phyloP scores from a whole-genome alignment of 2,888 invertebrate species.

The Cremastinae sp. region DNA sequence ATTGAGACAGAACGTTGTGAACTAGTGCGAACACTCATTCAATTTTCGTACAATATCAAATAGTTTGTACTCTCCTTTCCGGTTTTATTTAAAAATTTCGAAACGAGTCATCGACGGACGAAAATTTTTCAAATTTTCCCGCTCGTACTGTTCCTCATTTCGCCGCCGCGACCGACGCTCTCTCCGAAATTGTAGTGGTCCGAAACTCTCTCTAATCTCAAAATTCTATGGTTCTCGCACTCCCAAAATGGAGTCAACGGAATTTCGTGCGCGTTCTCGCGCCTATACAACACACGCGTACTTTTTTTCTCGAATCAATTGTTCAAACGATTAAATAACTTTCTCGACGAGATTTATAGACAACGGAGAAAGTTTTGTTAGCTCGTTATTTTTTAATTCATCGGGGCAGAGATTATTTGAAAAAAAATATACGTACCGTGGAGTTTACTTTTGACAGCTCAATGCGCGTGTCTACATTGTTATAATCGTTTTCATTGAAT shows the following conservation, averaged over 20 bases:
- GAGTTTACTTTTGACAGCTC: no score
- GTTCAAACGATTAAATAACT: conserved; percentile 17
- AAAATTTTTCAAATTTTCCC: no score
- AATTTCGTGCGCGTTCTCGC: conserved; percentile 48
- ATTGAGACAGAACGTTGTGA: no score
- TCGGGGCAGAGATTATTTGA: neutral
- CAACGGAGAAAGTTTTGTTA: conserved; percentile 1
- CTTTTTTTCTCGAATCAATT: conserved; percentile 33
- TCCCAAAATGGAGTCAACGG: conserved; percentile 59
- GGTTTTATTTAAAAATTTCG: no score
- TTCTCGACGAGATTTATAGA: neutral
- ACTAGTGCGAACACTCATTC: no score
- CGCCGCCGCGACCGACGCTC: conserved; percentile 35
- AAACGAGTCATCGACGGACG: no score
- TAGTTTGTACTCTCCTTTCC: no score
- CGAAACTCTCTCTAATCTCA: no score
- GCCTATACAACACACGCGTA: conserved; percentile 12
- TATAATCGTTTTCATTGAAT: neutral
- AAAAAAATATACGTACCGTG: conserved; percentile 3
- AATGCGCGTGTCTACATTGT: no score
- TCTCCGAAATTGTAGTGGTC: conserved; percentile 22
- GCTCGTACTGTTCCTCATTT: no score
- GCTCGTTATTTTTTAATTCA: neutral
- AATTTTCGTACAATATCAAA: no score
- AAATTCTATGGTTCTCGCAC: conserved; percentile 49